These are phyloP conservation scores for Myotis davidii DNA, from an alignment of 2,113 vertebrate species.

Conservation along the genomic window DNA sequence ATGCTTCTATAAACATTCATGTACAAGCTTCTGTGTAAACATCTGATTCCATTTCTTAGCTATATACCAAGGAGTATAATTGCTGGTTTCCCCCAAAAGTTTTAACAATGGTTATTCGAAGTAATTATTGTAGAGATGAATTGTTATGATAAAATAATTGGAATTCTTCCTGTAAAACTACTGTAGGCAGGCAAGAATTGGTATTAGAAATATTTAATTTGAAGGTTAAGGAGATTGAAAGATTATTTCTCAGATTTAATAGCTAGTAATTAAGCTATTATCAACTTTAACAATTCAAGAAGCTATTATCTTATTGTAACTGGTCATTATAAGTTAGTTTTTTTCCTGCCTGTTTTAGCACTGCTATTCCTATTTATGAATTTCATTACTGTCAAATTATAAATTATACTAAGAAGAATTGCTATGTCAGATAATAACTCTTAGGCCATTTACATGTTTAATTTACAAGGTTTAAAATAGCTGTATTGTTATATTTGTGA, in stretches of 20 bases:
- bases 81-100: neutral
- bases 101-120: constrained; percentile 46
- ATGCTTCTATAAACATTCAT: neutral
- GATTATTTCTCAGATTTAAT: constrained; percentile 62
- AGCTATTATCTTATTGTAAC: constrained; percentile 49
- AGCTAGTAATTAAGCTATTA: constrained; percentile 55
- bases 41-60: neutral
- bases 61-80: neutral
- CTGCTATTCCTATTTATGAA: constrained; percentile 69
- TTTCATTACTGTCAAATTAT: constrained; percentile 68
- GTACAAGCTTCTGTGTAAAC: neutral
- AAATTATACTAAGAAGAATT: constrained; percentile 75
- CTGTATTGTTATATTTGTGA: constrained; percentile 70
- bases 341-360: constrained; percentile 50
- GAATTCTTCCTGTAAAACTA: constrained; percentile 48
- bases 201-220: constrained; percentile 64
- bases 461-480: constrained; percentile 66
- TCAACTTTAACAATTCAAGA: constrained; percentile 54
- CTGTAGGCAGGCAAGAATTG: constrained; percentile 12
- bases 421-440: constrained; percentile 58
- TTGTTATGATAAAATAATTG: constrained; percentile 55
- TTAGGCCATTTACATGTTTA: constrained; percentile 70
- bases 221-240: constrained; percentile 63
- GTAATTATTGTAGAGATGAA: constrained; percentile 11
- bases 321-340: constrained; percentile 58